Base-by-base conservation (phyloP, 2,113 vertebrate species). In the Gallinago paraguaiae region DNA sequence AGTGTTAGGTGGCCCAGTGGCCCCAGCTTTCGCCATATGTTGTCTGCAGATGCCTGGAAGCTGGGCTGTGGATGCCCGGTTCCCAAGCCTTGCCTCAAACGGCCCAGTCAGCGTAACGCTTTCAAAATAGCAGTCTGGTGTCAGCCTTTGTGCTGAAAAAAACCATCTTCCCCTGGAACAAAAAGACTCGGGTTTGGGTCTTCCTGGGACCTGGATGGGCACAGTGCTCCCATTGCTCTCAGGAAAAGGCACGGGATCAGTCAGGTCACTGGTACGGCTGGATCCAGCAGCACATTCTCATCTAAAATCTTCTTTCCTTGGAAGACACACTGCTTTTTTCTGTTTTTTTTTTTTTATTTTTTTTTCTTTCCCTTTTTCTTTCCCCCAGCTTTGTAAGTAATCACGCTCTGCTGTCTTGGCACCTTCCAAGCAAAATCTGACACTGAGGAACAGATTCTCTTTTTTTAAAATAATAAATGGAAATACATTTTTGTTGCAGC, bases 341-440 rank as follows among this genome's bases (percentile, higher is more conserved):
- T 11, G 39, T 10, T 30, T 27, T 33, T 45, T n/a, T 17, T 33
- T 33, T 46, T 10, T 30, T 27, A 28, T 45, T n/a, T 17, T 33
- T 33, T 46, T 23, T 24, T 19, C 16, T 23, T 15, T 19, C 15
- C 3, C 9, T 35, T 77, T 77, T 63, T 30, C 22, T 70, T 83
- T 53, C 23, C 48, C 25, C 31, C 1, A 0, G 45, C 70, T 91
- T 86, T 79, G 39, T 75, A 88, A 92, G 53, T 27, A 86, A 84
- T 79, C 46, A 12, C 17, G 77, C 65, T 93, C 46, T 0, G 3
- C 67, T 93, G 56, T 71, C 91, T 95, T 95, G 95, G 94, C 95
- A 93, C 37, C 87, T 95, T 94, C 75, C 78, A 86, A 95, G 82
- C 43, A 94, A 95, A 96, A 89, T 86, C 86, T 80, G 77, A 94